Conservation (phyloP, 2,888 invertebrate genomes). For the Heliothis peltigera region DNA sequence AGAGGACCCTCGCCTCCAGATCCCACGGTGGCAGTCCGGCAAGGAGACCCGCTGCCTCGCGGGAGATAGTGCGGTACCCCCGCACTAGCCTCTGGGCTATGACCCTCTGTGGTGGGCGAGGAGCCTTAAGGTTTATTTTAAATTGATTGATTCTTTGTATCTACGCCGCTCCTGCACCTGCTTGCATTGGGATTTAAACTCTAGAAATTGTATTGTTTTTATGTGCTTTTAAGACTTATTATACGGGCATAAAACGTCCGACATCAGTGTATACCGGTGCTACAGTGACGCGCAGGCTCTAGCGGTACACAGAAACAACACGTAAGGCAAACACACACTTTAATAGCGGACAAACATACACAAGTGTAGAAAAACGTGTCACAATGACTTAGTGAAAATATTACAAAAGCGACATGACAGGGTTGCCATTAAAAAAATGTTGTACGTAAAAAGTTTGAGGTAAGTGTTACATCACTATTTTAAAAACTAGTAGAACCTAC, state of each 20-base stretch:
- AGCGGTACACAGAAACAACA: slow-evolving; percentile 42
- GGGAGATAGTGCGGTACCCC: too few species aligned
- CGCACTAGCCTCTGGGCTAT: too few species aligned
- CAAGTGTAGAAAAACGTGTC: slow-evolving; percentile 9
- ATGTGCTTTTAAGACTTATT: too few species aligned
- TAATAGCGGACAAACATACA: slow-evolving; percentile 38
- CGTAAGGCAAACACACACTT: slow-evolving; percentile 38
- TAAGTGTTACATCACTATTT: neutral
- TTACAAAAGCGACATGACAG: slow-evolving; percentile 6
- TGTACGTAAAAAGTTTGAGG: neutral
- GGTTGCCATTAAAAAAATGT: neutral
- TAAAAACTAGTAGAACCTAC: neutral
- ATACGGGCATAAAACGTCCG: neutral
- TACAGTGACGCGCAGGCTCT: slow-evolving; percentile 13
- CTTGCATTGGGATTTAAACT: too few species aligned
- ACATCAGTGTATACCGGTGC: slow-evolving; percentile 5
- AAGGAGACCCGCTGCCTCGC: too few species aligned
- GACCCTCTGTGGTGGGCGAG: too few species aligned
- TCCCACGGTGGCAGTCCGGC: too few species aligned
- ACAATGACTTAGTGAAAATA: slow-evolving; percentile 5
- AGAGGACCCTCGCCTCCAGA: too few species aligned
- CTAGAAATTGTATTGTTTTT: too few species aligned
- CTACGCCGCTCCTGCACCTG: too few species aligned
- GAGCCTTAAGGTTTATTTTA: too few species aligned
- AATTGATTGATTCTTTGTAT: too few species aligned